A percentile compares a stretch with the other conserved stretches of the same genome.
These are phyloP conservation scores for Phalacrocorax brasilianus DNA, from an alignment of 2,113 vertebrate species.

Conservation along the genomic window DNA sequence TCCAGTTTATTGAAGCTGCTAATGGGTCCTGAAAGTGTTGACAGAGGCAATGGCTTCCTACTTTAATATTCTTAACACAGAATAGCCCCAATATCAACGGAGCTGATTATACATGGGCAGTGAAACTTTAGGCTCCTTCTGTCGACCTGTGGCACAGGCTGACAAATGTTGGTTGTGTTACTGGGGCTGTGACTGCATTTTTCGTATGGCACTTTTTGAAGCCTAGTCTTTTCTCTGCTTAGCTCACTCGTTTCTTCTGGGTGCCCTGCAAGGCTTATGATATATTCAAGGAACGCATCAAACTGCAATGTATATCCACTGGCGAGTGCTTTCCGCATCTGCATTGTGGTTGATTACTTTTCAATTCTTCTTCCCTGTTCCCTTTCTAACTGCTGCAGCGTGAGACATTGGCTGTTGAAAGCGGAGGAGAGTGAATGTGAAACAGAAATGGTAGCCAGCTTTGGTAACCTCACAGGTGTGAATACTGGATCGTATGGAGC, in stretches of 20 bases:
- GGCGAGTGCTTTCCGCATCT: not conserved
- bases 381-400: slow-evolving; percentile 33
- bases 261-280: not conserved
- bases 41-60: not conserved
- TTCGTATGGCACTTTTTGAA: not conserved
- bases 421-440: slow-evolving; percentile 58
- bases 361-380: not conserved
- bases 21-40: not conserved
- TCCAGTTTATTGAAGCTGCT: not conserved
- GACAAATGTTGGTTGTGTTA: not conserved
- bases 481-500: slow-evolving; percentile 33
- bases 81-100: not conserved
- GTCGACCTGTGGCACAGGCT: not conserved
- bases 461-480: slow-evolving; percentile 54
- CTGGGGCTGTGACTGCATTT: not conserved
- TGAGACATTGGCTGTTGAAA: slow-evolving; percentile 61
- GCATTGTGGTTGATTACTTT: not conserved
- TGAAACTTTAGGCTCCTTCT: not conserved
- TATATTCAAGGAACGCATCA: not conserved
- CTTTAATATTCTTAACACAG: not conserved
- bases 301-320: not conserved
- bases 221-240: not conserved
- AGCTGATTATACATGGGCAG: not conserved
- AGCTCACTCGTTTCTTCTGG: not conserved
- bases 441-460: slow-evolving; percentile 66